Percentiles rank a stretch among this genome's conserved stretches.
These are phyloP conservation scores for Ips nitidus DNA, from an alignment of 1,140 invertebrate species.

Conservation along the genomic window DNA sequence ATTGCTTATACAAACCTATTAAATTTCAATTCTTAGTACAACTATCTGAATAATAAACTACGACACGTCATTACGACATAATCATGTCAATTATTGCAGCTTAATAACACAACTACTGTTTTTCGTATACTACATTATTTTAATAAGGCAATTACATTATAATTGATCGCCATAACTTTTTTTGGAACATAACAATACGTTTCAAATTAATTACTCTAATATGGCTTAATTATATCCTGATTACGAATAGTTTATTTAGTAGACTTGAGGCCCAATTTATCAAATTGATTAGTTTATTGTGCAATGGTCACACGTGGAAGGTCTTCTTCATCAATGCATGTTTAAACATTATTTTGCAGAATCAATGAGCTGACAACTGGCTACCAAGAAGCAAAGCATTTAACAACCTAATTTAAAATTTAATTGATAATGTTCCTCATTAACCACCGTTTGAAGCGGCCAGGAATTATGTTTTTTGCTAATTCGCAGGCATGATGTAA, in stretches of 20 bases:
- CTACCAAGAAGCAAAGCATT: neutral
- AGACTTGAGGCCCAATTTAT: neutral
- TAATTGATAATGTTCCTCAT: constrained; percentile 27
- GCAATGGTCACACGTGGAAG: too few relatives aligned
- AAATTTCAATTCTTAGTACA: too few relatives aligned
- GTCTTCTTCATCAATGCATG: too few relatives aligned
- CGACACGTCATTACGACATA: too few relatives aligned
- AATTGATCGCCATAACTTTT: neutral
- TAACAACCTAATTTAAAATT: constrained; percentile 19
- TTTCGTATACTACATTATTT: constrained; percentile 1
- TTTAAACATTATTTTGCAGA: too few relatives aligned
- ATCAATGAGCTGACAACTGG: neutral
- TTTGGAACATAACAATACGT: constrained; percentile 2
- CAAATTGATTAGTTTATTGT: too few relatives aligned
- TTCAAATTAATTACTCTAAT: constrained; percentile 7
- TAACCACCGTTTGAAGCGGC: constrained; percentile 19
- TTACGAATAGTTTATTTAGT: neutral
- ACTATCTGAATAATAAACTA: too few relatives aligned
- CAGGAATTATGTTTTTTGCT: constrained; percentile 17
- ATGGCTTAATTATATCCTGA: neutral
- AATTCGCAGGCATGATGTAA: constrained; percentile 27
- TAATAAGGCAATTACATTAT: constrained; percentile 2
- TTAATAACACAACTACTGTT: neutral
- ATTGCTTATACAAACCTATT: too few relatives aligned
- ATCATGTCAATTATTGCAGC: too few relatives aligned